phyloP scores from a whole-genome alignment of 1,140 invertebrate species.

The Homarus americanus region DNA sequence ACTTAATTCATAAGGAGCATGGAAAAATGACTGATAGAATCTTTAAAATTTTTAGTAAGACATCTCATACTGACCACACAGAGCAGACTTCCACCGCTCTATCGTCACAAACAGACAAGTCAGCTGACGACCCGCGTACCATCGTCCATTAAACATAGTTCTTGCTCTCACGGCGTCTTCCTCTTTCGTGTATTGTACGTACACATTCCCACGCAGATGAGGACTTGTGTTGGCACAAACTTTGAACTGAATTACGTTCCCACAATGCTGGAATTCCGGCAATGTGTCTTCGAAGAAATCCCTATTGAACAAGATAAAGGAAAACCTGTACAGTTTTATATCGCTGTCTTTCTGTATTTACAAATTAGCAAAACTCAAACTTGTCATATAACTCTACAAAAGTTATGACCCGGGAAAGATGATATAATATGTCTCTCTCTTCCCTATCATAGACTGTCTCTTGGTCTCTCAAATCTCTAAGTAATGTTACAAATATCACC shows the following conservation, averaged over 20 bases:
- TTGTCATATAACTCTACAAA: too few species aligned
- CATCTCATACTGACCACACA: constrained; percentile 85
- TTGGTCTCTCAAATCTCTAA: too few species aligned
- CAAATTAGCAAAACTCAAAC: too few species aligned
- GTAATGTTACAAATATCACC: too few species aligned
- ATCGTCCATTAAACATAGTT: constrained; percentile 89
- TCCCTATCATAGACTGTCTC: too few species aligned
- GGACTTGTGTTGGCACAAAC: constrained; percentile 91
- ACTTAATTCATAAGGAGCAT: too few species aligned
- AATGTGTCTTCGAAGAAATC: constrained; percentile 94
- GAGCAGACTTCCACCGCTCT: constrained; percentile 89
- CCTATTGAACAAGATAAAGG: constrained; percentile 76
- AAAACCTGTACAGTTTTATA: too few species aligned
- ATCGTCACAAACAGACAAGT: constrained; percentile 90
- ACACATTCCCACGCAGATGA: constrained; percentile 94
- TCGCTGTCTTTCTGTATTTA: too few species aligned
- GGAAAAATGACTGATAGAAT: too few species aligned
- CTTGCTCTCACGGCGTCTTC: constrained; percentile 87
- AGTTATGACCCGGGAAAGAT: too few species aligned
- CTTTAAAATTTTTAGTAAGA: too few species aligned
- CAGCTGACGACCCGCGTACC: constrained; percentile 91
- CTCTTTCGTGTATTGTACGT: constrained; percentile 87
- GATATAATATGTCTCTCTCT: too few species aligned
- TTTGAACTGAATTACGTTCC: constrained; percentile 88
- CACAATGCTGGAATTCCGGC: constrained; percentile 89